phyloP scores from a whole-genome alignment of 2,113 vertebrate genomes.

The Naja naja region DNA sequence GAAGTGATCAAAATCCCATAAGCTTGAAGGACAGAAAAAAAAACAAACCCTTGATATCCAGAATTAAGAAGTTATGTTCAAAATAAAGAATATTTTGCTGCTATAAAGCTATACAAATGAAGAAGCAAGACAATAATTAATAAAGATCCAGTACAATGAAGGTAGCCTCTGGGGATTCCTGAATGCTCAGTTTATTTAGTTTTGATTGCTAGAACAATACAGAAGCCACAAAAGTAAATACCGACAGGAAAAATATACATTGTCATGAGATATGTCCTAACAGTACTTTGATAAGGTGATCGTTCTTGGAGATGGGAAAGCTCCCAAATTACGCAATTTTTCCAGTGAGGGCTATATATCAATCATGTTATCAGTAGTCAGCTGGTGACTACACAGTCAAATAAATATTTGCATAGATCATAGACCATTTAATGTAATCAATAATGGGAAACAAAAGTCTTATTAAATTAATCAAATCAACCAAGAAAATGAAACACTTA shows the following conservation, averaged over 20 bases:
- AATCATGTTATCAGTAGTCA: not conserved
- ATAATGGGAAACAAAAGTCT: not conserved
- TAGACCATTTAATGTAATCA: not conserved
- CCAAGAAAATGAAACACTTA: not conserved
- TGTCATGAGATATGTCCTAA: not conserved
- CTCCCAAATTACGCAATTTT: not conserved
- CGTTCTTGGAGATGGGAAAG: not conserved
- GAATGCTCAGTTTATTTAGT: not conserved
- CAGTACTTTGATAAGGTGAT: not conserved
- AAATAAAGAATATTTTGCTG: not conserved
- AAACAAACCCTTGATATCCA: not conserved
- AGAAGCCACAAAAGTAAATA: not conserved
- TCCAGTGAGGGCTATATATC: not conserved
- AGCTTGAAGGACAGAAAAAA: not conserved
- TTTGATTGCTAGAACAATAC: not conserved
- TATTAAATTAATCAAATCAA: not conserved
- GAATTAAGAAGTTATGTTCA: not conserved
- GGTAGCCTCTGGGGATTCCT: not conserved
- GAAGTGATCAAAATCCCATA: not conserved
- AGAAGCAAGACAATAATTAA: not conserved
- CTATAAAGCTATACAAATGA: not conserved
- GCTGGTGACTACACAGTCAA: not conserved
- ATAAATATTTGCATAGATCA: not conserved
- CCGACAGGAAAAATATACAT: not conserved
- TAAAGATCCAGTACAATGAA: not conserved